Conservation (phyloP, 2,888 invertebrate genomes). For the Amiota communis region DNA sequence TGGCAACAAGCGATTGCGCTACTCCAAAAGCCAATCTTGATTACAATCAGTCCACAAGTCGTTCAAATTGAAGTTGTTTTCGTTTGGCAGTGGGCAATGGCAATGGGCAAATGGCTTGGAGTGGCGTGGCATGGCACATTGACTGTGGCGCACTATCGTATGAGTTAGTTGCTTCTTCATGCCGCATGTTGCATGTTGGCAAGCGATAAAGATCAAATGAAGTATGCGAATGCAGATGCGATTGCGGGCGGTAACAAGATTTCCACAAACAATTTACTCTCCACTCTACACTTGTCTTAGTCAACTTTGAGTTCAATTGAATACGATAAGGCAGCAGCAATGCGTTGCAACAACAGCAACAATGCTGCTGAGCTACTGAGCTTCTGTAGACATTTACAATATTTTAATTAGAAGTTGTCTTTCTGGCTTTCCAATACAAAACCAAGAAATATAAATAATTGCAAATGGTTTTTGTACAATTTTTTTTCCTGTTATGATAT, state of each 20-base stretch:
- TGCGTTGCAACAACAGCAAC: no score
- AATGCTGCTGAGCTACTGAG: no score
- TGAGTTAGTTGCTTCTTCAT: conserved; percentile 9
- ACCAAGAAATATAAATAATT: conserved; percentile 1
- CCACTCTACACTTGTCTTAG: not conserved
- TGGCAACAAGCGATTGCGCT: conserved; percentile 37
- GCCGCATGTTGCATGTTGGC: conserved; percentile 60
- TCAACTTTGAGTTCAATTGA: not conserved
- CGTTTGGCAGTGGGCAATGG: not conserved
- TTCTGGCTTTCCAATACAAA: not conserved
- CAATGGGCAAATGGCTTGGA: not conserved
- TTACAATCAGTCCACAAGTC: conserved; percentile 54
- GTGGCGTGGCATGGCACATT: conserved; percentile 14
- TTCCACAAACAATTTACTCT: conserved; percentile 19
- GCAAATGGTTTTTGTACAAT: not conserved
- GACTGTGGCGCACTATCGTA: conserved; percentile 21
- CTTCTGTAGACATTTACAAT: conserved; percentile 15
- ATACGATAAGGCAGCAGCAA: not conserved
- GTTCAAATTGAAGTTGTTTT: not conserved
- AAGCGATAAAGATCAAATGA: conserved; percentile 66
- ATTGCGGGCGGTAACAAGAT: conserved; percentile 28
- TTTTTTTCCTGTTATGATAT: no score
- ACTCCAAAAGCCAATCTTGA: conserved; percentile 65
- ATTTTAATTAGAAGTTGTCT: conserved; percentile 26
- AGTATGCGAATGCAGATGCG: conserved; percentile 56